Evolutionary conservation across 2,888 invertebrate genomes (phyloP).

Genomic region (Eutolmus rufibarbis): DNA sequence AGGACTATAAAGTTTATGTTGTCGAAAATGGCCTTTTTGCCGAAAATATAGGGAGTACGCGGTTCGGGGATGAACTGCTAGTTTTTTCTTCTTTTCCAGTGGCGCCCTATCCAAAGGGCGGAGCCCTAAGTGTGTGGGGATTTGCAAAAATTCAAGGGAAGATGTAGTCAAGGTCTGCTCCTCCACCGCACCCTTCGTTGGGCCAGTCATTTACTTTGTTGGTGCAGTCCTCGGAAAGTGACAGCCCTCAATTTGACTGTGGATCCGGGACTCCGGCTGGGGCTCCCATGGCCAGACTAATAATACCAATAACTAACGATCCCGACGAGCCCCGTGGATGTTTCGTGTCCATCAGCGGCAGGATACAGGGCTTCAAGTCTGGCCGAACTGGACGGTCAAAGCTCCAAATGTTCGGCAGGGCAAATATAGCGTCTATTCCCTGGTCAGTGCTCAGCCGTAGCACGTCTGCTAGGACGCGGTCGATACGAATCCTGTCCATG

Average conservation of each 20-base stretch:
- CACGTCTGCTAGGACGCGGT: neutral
- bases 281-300: constrained; percentile 12
- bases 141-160: neutral
- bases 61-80: neutral
- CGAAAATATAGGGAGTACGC: constrained; percentile 3
- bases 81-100: neutral
- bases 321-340: neutral
- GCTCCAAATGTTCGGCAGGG: neutral
- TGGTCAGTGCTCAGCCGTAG: neutral
- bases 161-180: neutral
- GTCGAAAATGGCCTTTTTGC: constrained; percentile 22
- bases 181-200: neutral
- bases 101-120: neutral
- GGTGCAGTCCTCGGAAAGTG: neutral
- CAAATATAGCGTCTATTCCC: neutral
- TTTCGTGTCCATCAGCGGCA: neutral
- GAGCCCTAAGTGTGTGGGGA: neutral
- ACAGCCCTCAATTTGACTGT: constrained; percentile 8
- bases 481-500: neutral
- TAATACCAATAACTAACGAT: constrained; percentile 13
- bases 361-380: neutral
- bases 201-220: neutral
- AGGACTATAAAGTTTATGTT: constrained; percentile 34
- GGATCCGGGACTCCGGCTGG: neutral
- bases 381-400: neutral